A percentile compares a stretch with the other conserved stretches of the same genome.
Conservation (phyloP, 2,797 vertebrate genomes). For the Astyanax mexicanus region DNA sequence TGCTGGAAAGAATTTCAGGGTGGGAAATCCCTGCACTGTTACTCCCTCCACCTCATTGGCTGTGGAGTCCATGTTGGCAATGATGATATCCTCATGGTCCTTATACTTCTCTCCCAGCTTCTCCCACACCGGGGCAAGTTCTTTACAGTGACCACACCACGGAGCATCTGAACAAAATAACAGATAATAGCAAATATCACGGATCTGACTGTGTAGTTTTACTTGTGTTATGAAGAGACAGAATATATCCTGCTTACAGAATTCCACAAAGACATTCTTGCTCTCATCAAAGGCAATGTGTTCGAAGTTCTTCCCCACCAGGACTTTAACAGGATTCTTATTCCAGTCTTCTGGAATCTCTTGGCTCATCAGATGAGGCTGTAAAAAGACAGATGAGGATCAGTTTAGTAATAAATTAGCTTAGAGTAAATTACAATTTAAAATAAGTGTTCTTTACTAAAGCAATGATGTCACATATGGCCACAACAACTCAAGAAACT, state of each 20-base stretch:
- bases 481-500: no score
- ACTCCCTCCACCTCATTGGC: slow-evolving; percentile 89
- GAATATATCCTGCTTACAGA: slow-evolving; percentile 81
- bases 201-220: not conserved
- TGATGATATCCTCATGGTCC: slow-evolving; percentile 83
- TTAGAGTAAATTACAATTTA: no score
- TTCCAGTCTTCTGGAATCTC: slow-evolving; percentile 91
- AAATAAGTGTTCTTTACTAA: no score
- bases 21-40: slow-evolving; percentile 81
- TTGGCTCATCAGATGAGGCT: slow-evolving; percentile 81
- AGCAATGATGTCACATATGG: no score
- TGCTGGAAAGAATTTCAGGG: slow-evolving; percentile 88
- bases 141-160: slow-evolving; percentile 92
- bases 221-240: not conserved
- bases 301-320: slow-evolving; percentile 93
- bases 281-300: slow-evolving; percentile 86
- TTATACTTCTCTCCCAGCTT: slow-evolving; percentile 88
- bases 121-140: slow-evolving; percentile 87
- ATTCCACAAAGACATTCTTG: slow-evolving; percentile 93
- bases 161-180: slow-evolving; percentile 83
- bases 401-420: not conserved
- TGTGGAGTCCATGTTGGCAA: slow-evolving; percentile 88
- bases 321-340: slow-evolving; percentile 83
- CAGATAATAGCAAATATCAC: not conserved
- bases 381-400: slow-evolving; percentile 5